phyloP scores from a whole-genome alignment of 2,888 invertebrate genomes.

The Seira musarum region DNA sequence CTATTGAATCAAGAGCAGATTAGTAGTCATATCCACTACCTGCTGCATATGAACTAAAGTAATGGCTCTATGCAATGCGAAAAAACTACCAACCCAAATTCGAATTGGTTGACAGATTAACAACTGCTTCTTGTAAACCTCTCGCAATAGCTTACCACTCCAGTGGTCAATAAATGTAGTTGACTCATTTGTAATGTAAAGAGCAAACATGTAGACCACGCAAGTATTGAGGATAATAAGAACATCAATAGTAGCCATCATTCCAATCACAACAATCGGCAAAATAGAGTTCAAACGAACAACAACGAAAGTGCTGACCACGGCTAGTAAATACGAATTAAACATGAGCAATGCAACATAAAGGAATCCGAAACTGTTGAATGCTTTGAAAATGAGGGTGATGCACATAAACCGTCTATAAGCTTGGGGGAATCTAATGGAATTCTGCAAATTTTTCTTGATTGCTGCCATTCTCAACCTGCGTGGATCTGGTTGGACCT shows the following conservation, averaged over 20 bases:
- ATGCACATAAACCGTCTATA: not conserved
- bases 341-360: not conserved
- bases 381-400: not conserved
- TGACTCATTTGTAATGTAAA: conserved; percentile 10
- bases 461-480: not conserved
- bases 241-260: conserved; percentile 14
- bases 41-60: not conserved
- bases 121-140: not conserved
- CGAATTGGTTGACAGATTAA: not conserved
- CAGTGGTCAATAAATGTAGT: conserved; percentile 8
- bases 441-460: not conserved
- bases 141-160: not conserved
- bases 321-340: not conserved
- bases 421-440: not conserved
- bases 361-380: not conserved
- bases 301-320: conserved; percentile 4
- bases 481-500: not conserved
- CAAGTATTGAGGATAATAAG: not conserved
- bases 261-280: not conserved
- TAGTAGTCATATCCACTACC: no score
- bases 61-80: not conserved
- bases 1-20: no score
- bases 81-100: conserved; percentile 9
- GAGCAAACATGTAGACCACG: not conserved
- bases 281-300: not conserved